Evolutionary conservation across 2,797 vertebrate species (phyloP).

Genomic region (Sebastes diaconus): DNA sequence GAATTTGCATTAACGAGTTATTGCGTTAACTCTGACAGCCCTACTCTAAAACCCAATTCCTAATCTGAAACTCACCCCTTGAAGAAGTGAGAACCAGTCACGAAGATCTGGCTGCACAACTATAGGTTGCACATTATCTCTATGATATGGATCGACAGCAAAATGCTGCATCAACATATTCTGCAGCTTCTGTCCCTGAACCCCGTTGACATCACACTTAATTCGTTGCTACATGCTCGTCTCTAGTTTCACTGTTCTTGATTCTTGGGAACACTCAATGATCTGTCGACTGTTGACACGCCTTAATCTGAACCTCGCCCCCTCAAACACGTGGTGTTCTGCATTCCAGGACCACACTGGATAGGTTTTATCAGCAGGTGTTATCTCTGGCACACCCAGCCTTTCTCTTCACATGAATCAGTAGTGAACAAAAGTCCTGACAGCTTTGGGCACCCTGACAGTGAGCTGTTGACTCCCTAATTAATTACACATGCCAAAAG

Average conservation of each 20-base stretch:
- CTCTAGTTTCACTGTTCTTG: background rate
- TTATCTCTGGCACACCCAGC: conserved; percentile 27
- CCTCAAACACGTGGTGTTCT: background rate
- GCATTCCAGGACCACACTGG: conserved; percentile 28
- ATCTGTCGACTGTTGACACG: background rate
- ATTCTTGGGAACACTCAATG: background rate
- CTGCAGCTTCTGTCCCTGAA: no score
- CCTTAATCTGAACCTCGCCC: fast-evolving
- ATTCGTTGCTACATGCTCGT: background rate
- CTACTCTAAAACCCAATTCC: background rate
- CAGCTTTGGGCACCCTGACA: background rate
- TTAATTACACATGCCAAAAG: background rate
- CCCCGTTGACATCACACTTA: background rate
- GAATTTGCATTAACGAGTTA: no score
- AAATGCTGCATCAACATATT: no score
- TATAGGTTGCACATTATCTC: background rate
- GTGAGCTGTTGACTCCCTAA: background rate
- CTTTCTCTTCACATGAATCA: background rate
- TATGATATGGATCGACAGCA: background rate
- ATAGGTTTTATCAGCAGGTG: conserved; percentile 18
- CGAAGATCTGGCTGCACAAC: background rate
- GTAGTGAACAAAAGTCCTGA: background rate
- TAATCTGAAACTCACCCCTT: background rate
- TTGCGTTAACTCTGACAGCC: no score
- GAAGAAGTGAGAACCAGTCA: background rate